Evolutionary conservation across 2,113 vertebrate species (phyloP), one percentile per base, ranked within the genome.

Genomic region (Anolis sagrei): DNA sequence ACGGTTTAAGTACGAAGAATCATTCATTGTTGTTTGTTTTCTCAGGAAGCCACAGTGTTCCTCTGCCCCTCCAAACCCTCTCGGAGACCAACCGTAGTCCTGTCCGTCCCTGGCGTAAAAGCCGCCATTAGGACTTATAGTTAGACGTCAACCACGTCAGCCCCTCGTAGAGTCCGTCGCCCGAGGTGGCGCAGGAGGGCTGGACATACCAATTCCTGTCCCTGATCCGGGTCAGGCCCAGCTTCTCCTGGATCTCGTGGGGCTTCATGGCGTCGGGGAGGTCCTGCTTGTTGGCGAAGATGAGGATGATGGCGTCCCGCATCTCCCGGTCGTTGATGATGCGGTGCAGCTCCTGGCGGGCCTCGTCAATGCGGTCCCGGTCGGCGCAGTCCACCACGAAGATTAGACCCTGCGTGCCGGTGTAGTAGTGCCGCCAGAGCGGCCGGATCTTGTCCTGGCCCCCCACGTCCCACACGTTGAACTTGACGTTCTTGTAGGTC

Each of bases 131-230:
- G 96, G 98, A 99, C 97, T 99, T 99, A 97, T 99, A 99, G 96
- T 99, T 99, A 96, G 99, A 99, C 79, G 98, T 99, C 95, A 99
- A 97, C 99, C 99, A 99, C 89, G 99, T 99, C 95, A 99, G 97
- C 95, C 99, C 99, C 95, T 99, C 99, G 88, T 99, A 99, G 89
- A 99, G 98, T 97, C 99, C 99, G 70, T 99, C 99, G 90, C 99
- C 99, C 54, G 98, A 97, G 90, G 98, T 99, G 68, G 99, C 98
- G 95, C 99, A 99, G 89, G 99, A 99, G 90, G 99, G 99, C 97
- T 99, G 99, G 97, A 99, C 98, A 92, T 99, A 99, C 99, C 99
- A 99, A 98, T 99, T 99, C 96, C 98, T 98, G 97, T 99, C 99
- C 97, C 99, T 96, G 95, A 99, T 99, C 74, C 99, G 98, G 86